Evolutionary conservation across 2,888 invertebrate genomes (phyloP), one percentile per base, ranked within the genome.

Genomic region (Willowsia nigromaculata): DNA sequence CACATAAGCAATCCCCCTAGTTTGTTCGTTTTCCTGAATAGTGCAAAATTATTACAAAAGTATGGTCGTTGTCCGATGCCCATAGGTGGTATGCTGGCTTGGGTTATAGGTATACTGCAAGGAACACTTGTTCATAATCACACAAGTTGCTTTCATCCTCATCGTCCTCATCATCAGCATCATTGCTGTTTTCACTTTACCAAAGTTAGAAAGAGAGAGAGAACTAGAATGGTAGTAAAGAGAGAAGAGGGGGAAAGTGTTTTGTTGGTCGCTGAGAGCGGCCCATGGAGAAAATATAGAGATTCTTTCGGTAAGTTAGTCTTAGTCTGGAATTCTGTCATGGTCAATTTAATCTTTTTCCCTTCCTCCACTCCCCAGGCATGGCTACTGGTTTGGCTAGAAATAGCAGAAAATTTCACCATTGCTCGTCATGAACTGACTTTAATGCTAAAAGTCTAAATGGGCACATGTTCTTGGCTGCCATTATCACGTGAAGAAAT

Each of bases 251-350:
- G 56, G 30, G 62, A 62, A 62, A 3, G 59, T 27, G 37, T 68
- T 37, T 15, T n/a, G n/a, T 40, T 68, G 18, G 18, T 18, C 9
- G 18, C 33, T 9, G 7, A 18, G 4, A 2, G n/a, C 33, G 33
- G 11, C 25, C 56, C 40, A 68, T 1, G 22, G 68, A 68, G 68
- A 68, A 68, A 68, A 68, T 15, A 68, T n/a, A 68, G 68, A 68
- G 68, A 68, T 68, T 68, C 68, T 68, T 68, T 68, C 30, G 68
- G 15, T 68, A 68, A 68, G 68, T 68, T 68, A 68, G 68, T 68
- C 68, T 68, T 68, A 68, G 68, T 68, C 68, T 18, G 37, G 33
- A 68, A 68, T 25, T 40, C 40, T 68, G 68, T 68, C 68, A 68
- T 68, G 68, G 68, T 68, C 68, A 68, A 68, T 68, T 68, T 68